A percentile compares a stretch with the other conserved stretches of the same genome.
These are phyloP conservation scores for Lycia hirtaria DNA, from an alignment of 2,888 invertebrate species.

Conservation along the genomic window DNA sequence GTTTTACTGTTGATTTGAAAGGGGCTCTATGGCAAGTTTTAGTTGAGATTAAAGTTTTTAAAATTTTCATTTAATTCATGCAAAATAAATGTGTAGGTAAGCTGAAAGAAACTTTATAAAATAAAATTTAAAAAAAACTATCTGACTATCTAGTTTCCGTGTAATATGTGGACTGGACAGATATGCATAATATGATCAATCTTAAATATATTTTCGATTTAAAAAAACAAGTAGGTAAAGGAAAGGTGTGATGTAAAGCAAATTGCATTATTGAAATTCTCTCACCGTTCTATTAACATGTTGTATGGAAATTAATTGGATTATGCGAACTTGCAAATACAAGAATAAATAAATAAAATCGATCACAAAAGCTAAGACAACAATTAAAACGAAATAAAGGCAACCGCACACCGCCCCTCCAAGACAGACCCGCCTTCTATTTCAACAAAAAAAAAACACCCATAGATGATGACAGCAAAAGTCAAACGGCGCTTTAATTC, in stretches of 20 bases:
- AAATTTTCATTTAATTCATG: slow-evolving; percentile 9
- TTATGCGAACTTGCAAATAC: slow-evolving; percentile 26
- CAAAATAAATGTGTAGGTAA: too few relatives aligned
- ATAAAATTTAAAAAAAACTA: too few relatives aligned
- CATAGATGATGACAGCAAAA: slow-evolving; percentile 71
- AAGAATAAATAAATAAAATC: slow-evolving; percentile 43
- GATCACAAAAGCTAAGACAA: slow-evolving; percentile 50
- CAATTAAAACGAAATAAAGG: slow-evolving; percentile 58
- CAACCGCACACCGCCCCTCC: slow-evolving; percentile 62
- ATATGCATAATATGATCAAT: too few relatives aligned
- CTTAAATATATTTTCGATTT: too few relatives aligned
- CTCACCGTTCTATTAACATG: neutral
- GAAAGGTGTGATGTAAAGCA: too few relatives aligned
- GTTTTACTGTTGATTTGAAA: slow-evolving; percentile 12
- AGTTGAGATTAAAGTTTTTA: neutral
- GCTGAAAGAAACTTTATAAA: too few relatives aligned
- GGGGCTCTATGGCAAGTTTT: neutral
- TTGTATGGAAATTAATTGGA: slow-evolving; percentile 33
- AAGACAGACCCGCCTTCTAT: slow-evolving; percentile 54
- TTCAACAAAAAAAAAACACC: slow-evolving; percentile 61
- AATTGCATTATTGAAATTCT: too few relatives aligned
- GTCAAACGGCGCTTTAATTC: slow-evolving; percentile 74
- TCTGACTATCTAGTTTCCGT: too few relatives aligned
- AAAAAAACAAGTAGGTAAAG: too few relatives aligned
- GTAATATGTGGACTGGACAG: too few relatives aligned